Base-by-base conservation (phyloP, 1,140 invertebrate species). In the Maconellicoccus hirsutus region DNA sequence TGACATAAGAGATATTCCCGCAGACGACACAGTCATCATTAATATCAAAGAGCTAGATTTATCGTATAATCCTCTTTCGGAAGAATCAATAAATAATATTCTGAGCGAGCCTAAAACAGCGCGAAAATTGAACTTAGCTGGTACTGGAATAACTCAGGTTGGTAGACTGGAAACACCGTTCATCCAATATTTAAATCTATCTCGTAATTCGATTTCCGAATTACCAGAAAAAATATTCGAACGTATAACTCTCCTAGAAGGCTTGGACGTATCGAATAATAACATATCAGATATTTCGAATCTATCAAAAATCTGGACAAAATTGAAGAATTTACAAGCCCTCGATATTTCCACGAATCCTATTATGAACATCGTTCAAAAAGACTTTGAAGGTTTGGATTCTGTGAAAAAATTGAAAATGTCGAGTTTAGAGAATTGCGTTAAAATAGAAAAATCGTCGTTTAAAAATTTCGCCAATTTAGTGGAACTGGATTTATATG, bases 81-180 rank as follows among this genome's bases (percentile, higher is more conserved):
- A 83, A 70, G 86, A 88, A 73, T 85, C 92, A 0, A 82, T 94
- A 2, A 81, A 79, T 10, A 89, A 88, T 76, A 85, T 96, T 39
- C 78, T 96, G 0, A 89, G 87, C 59, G 92, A 95, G 77, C 92
- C 92, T 0, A 96, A 95, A 82, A 92, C 92, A 0, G 86, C 93
- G 0, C 79, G 92, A 69, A 85, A 87, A 61, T 79, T 96, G 10
- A 93, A 92, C 78, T 79, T 96, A 23, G 90, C 91, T 0, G 85
- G 87, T 52, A 91, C 89, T 1, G 88, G 89, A 12, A 87, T 94
- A 6, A 84, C 80, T 61, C 76, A 80, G 4, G 78, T 93, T 2
- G 81, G 83, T 0, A 84, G 86, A 42, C 77, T 96, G 21, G 93
- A 95, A 81, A 94, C 90, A 26, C 92, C 93, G 6, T 96, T 95